These are phyloP conservation scores for Hesperia comma DNA, from an alignment of 2,888 invertebrate genomes.

Conservation along the genomic window DNA sequence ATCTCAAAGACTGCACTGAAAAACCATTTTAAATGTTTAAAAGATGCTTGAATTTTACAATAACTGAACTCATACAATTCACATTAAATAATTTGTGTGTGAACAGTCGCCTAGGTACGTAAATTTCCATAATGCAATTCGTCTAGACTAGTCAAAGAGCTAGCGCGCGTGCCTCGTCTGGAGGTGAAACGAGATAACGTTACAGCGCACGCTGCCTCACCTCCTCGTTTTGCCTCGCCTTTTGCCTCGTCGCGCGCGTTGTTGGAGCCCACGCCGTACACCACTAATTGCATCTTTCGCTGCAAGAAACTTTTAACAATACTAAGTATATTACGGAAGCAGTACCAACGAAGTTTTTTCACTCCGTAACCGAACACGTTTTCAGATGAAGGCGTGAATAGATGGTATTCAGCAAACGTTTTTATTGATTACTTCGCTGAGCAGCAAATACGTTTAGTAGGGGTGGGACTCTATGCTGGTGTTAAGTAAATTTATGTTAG, in stretches of 20 bases:
- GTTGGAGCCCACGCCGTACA: neutral
- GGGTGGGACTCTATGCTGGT: too few relatives aligned
- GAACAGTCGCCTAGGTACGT: slow-evolving; percentile 63
- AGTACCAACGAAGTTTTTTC: too few relatives aligned
- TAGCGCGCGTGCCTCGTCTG: slow-evolving; percentile 58
- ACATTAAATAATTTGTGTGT: slow-evolving; percentile 55
- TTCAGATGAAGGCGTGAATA: too few relatives aligned
- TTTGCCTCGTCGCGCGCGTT: neutral
- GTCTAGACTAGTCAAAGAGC: slow-evolving; percentile 78
- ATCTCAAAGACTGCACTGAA: neutral
- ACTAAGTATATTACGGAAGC: too few relatives aligned
- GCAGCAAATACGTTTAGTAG: too few relatives aligned
- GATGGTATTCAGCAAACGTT: too few relatives aligned
- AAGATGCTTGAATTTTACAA: slow-evolving; percentile 8
- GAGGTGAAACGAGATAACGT: slow-evolving; percentile 58
- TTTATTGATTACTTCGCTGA: too few relatives aligned
- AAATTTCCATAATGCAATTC: slow-evolving; percentile 81
- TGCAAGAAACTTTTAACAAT: slow-evolving; percentile 11
- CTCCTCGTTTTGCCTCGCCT: neutral
- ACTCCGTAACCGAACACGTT: too few relatives aligned
- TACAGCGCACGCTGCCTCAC: slow-evolving; percentile 1
- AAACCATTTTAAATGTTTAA: neutral
- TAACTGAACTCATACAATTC: slow-evolving; percentile 33
- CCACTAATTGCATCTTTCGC: slow-evolving; percentile 26
- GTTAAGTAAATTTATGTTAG: too few relatives aligned